Evolutionary conservation across 2,888 invertebrate species (phyloP).

Genomic region (Operophtera brumata): DNA sequence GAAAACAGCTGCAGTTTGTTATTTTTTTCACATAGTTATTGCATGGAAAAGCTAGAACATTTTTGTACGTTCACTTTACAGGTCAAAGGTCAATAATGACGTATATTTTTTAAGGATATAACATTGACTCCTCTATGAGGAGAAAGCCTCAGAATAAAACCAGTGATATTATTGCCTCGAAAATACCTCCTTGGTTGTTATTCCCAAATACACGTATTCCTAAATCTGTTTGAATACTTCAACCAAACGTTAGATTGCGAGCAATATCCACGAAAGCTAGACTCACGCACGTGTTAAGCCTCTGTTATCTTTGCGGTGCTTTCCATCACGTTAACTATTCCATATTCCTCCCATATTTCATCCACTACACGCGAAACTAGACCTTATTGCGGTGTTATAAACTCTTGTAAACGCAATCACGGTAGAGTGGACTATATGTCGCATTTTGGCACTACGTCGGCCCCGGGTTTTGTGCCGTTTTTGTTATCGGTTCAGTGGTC

Average conservation of each 20-base stretch:
- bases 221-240: background rate
- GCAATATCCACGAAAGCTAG: conserved; percentile 1
- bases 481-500: conserved; percentile 41
- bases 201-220: too few relatives aligned
- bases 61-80: too few relatives aligned
- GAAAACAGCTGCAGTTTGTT: too few relatives aligned
- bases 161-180: too few relatives aligned
- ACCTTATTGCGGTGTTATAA: conserved; percentile 20
- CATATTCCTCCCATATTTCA: conserved; percentile 14
- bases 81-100: too few relatives aligned
- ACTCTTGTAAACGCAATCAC: conserved; percentile 18
- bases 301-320: conserved; percentile 25
- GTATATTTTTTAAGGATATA: too few relatives aligned
- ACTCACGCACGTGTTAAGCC: conserved; percentile 12
- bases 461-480: conserved; percentile 38
- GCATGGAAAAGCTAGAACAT: too few relatives aligned
- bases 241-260: background rate
- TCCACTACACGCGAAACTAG: conserved; percentile 9
- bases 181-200: too few relatives aligned
- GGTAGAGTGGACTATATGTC: conserved; percentile 15
- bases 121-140: too few relatives aligned
- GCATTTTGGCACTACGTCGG: conserved; percentile 29
- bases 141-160: too few relatives aligned
- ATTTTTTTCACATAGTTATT: too few relatives aligned
- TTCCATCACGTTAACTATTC: conserved; percentile 25